Base-by-base conservation (phyloP, 2,113 vertebrate species). In the Sterrhoptilus dennistouni region DNA sequence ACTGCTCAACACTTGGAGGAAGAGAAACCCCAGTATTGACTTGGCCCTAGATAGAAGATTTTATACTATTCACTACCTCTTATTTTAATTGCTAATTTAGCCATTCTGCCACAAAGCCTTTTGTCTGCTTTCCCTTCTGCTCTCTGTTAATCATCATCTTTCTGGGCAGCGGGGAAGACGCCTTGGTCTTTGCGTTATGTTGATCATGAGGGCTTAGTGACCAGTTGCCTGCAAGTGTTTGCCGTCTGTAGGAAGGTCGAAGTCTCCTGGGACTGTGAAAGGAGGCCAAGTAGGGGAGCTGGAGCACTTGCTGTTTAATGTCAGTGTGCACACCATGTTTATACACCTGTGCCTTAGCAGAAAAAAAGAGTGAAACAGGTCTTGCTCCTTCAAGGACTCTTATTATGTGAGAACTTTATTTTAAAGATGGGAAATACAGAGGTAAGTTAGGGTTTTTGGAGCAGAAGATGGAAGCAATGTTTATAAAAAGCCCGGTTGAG, bases 161-260 rank as follows among this genome's bases (percentile, higher is more conserved):
- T 77, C 36, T 54, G 52, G 31, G 6, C 29, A 33, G 5, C 13
- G 14, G 31, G 17, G 36, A 36, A 49, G 50, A 33, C 0, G 1
- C 50, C 47, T 74, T 33, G 8, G 15, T 77, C 44, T 79, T 71
- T 0, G 5, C 38, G 21, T 85, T 24, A 11, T 1, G 11, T 14
- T 59, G 40, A 9, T 83, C 20, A 5, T 17, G 35, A 61, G 45
- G 64, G 33, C 68, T 59, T 42, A 44, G 45, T 53, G 92, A 75
- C 60, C 80, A 71, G 53, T n/a, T 1, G 5, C 52, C 45, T 78
- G 60, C 5, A 5, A 29, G 50, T 45, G 57, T 59, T 49, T 45
- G 44, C 40, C 63, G 22, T 50, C 33, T 81, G 14, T 64, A 53
- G 50, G 79, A 69, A 65, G 47, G 54, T 72, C 0, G 5, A 5